Conservation (phyloP, 2,113 vertebrate genomes). For the Australoheros scitulus region DNA sequence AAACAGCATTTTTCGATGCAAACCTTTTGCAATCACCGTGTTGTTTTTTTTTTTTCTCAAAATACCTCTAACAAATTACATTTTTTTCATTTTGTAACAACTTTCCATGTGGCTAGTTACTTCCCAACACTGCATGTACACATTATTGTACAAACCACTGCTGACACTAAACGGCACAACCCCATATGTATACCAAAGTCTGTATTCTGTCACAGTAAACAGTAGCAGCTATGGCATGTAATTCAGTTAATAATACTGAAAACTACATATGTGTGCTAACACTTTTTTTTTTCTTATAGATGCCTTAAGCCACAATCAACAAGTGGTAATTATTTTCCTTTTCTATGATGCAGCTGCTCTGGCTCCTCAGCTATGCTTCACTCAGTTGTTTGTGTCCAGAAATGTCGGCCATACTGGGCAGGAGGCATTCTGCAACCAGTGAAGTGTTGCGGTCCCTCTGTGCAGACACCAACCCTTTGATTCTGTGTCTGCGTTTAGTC, state of each 20-base stretch:
- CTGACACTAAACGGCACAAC: neutral
- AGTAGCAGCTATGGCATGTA: slow-evolving; percentile 10
- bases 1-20: neutral
- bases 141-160: neutral
- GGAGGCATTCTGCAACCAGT: slow-evolving; percentile 63
- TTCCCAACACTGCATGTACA: neutral
- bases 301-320: slow-evolving; percentile 50
- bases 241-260: slow-evolving; percentile 56
- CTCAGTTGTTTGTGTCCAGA: slow-evolving; percentile 58
- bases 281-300: slow-evolving; percentile 37
- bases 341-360: slow-evolving; percentile 53
- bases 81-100: neutral
- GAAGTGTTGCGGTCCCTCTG: slow-evolving; percentile 57
- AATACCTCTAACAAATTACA: neutral
- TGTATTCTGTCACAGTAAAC: neutral
- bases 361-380: slow-evolving; percentile 37
- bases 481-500: slow-evolving; percentile 65
- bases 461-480: slow-evolving; percentile 69
- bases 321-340: slow-evolving; percentile 65
- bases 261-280: slow-evolving; percentile 13
- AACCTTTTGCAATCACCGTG: neutral
- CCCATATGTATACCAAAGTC: neutral
- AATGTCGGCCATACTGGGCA: slow-evolving; percentile 53
- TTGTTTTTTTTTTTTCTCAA: neutral
- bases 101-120: neutral